These are phyloP conservation scores for Rhynchonema sp. DNA, from an alignment of 2,888 invertebrate species.

Conservation along the genomic window DNA sequence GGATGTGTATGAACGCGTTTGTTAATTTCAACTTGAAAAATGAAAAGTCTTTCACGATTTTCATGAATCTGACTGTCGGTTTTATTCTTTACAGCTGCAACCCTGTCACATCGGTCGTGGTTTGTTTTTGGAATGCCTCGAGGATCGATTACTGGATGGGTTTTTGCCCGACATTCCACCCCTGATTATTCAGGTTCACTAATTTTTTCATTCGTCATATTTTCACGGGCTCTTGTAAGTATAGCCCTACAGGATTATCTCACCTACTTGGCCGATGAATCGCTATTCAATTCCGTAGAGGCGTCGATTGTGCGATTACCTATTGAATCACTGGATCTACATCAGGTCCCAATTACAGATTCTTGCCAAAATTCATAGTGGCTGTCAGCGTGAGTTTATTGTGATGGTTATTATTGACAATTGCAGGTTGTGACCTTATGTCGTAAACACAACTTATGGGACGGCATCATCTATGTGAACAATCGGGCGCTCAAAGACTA, in stretches of 20 bases:
- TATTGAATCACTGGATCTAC: constrained; percentile 52
- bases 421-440: constrained; percentile 39
- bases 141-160: constrained; percentile 30
- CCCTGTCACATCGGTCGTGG: constrained; percentile 38
- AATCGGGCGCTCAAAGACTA: constrained; percentile 56
- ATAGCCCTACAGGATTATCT: constrained; percentile 39
- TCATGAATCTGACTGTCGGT: no score
- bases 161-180: constrained; percentile 39
- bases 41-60: no score
- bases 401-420: background rate
- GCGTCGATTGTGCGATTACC: constrained; percentile 51
- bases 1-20: constrained; percentile 39
- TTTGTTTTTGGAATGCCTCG: constrained; percentile 46
- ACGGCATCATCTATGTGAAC: constrained; percentile 53
- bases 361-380: background rate
- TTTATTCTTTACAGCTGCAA: no score
- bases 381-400: background rate
- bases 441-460: constrained; percentile 44
- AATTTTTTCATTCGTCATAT: background rate
- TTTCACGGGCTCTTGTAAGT: background rate
- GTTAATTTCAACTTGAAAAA: no score
- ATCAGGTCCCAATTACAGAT: constrained; percentile 38
- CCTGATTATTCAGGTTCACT: constrained; percentile 42
- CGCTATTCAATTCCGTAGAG: constrained; percentile 46
- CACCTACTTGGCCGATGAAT: constrained; percentile 44